Evolutionary conservation across 2,113 vertebrate genomes (phyloP).

Genomic region (Limnothrissa miodon): DNA sequence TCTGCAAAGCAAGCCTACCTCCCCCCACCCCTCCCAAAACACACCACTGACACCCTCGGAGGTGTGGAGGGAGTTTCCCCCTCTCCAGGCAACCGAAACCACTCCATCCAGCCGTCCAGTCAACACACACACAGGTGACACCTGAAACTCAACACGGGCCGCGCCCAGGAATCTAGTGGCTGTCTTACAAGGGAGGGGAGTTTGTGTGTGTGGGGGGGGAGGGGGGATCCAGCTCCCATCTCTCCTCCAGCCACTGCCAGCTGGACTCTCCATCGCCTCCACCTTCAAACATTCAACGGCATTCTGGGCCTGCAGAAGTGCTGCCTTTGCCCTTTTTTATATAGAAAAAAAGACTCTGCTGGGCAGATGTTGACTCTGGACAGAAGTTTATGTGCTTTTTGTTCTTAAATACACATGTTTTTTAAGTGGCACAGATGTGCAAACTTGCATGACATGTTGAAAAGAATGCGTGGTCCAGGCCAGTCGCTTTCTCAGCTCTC

Average conservation of each 20-base stretch:
- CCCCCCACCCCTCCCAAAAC: too few species aligned
- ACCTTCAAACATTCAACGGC: neutral
- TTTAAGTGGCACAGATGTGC: neutral
- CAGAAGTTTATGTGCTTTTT: too few species aligned
- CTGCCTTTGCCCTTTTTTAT: neutral
- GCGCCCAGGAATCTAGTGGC: conserved; percentile 43
- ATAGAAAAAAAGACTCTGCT: neutral
- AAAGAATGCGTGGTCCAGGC: too few species aligned
- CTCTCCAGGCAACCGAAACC: conserved; percentile 4
- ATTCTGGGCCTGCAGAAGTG: neutral
- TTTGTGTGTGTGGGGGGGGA: neutral
- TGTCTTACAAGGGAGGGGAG: conserved; percentile 25
- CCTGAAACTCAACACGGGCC: conserved; percentile 32
- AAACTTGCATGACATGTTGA: neutral
- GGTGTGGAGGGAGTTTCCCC: neutral
- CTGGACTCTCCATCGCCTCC: neutral
- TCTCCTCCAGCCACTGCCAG: neutral
- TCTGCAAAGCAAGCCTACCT: neutral
- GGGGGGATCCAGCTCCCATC: neutral
- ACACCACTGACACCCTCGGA: neutral
- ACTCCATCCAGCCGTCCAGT: conserved; percentile 14
- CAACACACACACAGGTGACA: conserved; percentile 29
- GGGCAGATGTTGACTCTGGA: neutral
- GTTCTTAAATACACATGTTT: too few species aligned
- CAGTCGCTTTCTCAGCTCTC: too few species aligned